Evolutionary conservation across 1,140 invertebrate species (phyloP).

Genomic region (Macrotrachela quadricornifera): DNA sequence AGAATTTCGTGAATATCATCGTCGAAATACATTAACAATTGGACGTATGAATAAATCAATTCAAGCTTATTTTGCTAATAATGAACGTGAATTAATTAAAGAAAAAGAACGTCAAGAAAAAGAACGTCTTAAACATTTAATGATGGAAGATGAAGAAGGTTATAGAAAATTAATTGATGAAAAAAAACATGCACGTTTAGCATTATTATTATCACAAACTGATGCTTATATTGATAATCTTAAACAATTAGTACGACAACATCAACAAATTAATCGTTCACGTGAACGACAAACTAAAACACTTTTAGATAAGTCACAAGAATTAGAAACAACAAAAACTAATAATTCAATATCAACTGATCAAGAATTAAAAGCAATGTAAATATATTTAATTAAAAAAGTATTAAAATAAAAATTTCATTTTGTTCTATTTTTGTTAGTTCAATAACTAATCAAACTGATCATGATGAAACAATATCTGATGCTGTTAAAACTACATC

Average conservation of each 20-base stretch:
- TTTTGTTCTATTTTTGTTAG: no score
- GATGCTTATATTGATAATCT: conserved; percentile 94
- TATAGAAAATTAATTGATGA: conserved; percentile 90
- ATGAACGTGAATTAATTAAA: conserved; percentile 93
- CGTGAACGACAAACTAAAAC: no score
- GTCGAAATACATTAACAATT: conserved; percentile 63
- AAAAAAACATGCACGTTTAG: conserved; percentile 95
- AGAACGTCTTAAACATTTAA: conserved; percentile 85
- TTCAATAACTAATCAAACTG: no score
- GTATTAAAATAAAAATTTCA: no score
- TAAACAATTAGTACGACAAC: conserved; percentile 40
- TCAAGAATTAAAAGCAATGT: no score
- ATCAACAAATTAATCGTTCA: conserved; percentile 63
- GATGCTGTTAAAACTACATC: conserved; percentile 37
- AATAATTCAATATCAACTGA: no score
- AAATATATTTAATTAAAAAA: no score
- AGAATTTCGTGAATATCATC: conserved; percentile 77
- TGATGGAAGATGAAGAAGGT: conserved; percentile 42
- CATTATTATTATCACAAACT: conserved; percentile 85
- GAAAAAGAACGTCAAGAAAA: conserved; percentile 95
- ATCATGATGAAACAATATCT: no score
- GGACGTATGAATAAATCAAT: conserved; percentile 78
- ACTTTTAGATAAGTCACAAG: no score
- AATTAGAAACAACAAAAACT: no score
- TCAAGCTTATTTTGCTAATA: conserved; percentile 84